Percentiles rank a stretch among this genome's conserved stretches.
Evolutionary conservation across 35 echinoderm and acorn worm genomes (phyloP).

Genomic region (Acanthaster planci): DNA sequence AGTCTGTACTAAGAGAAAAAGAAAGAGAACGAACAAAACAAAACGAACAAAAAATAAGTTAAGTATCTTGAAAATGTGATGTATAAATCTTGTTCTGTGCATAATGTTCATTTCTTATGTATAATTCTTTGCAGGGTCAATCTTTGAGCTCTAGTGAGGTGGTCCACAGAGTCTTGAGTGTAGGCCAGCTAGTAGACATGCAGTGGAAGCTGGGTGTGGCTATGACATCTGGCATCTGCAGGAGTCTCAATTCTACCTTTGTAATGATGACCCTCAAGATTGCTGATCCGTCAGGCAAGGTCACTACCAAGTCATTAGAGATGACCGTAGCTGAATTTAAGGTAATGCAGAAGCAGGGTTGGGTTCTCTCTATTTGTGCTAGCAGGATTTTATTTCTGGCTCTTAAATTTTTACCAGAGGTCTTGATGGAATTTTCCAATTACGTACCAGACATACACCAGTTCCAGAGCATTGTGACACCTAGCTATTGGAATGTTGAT

Average conservation of each 20-base stretch:
- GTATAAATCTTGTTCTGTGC: not conserved
- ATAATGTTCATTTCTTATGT: not conserved
- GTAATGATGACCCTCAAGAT: slow-evolving; percentile 68
- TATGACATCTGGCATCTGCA: slow-evolving; percentile 75
- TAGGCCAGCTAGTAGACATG: slow-evolving; percentile 87
- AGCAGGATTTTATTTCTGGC: too few species aligned
- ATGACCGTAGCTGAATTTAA: slow-evolving; percentile 92
- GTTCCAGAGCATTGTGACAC: too few species aligned
- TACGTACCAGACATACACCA: too few species aligned
- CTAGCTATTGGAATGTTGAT: too few species aligned
- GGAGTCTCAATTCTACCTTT: slow-evolving; percentile 85
- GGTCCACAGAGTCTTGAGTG: slow-evolving; percentile 50
- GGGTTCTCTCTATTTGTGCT: too few species aligned
- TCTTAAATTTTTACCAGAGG: too few species aligned
- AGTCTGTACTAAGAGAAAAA: not conserved
- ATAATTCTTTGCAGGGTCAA: slow-evolving; percentile 37
- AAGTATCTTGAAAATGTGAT: not conserved
- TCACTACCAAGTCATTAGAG: slow-evolving; percentile 72
- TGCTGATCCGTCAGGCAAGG: slow-evolving; percentile 70
- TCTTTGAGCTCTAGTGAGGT: slow-evolving; percentile 35
- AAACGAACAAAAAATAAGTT: not conserved
- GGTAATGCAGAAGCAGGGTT: slow-evolving; percentile 49
- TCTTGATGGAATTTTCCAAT: too few species aligned
- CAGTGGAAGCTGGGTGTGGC: slow-evolving; percentile 91
- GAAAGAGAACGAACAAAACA: not conserved